Evolutionary conservation across 2,797 vertebrate species (phyloP).

Genomic region (Okamejei kenojei): DNA sequence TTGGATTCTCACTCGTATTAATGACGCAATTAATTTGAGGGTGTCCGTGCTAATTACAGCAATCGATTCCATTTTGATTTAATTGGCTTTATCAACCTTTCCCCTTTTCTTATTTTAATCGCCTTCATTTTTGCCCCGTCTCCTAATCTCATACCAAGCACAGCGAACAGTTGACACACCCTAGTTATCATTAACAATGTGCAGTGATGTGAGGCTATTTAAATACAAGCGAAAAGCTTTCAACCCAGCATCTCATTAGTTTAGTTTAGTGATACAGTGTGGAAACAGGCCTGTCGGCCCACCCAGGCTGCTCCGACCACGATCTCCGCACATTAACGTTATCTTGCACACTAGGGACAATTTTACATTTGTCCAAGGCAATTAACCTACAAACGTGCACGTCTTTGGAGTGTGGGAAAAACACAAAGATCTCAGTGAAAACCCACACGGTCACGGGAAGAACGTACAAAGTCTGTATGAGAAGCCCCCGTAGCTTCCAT

Average conservation of each 20-base stretch:
- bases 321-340: too few species aligned
- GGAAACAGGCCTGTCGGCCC: too few species aligned
- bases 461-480: too few species aligned
- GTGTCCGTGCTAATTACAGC: background rate
- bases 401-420: too few species aligned
- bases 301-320: too few species aligned
- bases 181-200: background rate
- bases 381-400: too few species aligned
- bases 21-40: background rate
- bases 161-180: background rate
- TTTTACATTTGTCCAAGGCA: too few species aligned
- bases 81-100: background rate
- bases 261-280: too few species aligned
- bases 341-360: too few species aligned
- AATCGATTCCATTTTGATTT: background rate
- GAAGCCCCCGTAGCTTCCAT: too few species aligned
- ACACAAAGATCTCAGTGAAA: too few species aligned
- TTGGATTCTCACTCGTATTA: background rate
- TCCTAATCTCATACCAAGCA: background rate
- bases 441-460: too few species aligned
- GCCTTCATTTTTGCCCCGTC: background rate
- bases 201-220: background rate
- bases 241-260: background rate
- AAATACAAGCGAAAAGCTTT: background rate
- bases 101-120: background rate